Percentiles rank a stretch among this genome's conserved stretches.
Conservation (phyloP, 2,888 invertebrate species). For the Caenorhabditis uteleia region DNA sequence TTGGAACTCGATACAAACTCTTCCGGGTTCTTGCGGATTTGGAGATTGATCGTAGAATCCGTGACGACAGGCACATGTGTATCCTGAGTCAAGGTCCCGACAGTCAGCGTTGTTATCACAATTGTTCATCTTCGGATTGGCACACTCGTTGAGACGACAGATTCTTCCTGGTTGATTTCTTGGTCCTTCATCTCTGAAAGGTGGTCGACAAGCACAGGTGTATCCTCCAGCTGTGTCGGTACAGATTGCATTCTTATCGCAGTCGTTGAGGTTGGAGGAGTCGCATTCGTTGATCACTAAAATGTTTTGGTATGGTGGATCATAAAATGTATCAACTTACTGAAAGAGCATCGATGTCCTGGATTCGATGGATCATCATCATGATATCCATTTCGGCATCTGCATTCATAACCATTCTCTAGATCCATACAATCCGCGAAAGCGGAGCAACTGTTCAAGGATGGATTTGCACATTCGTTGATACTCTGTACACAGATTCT, state of each 20-base stretch:
- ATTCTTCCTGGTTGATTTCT: constrained; percentile 56
- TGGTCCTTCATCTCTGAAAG: constrained; percentile 61
- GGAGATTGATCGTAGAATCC: constrained; percentile 66
- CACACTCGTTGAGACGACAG: constrained; percentile 66
- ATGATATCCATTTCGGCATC: constrained; percentile 62
- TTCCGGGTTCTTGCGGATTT: constrained; percentile 59
- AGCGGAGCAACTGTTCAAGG: constrained; percentile 66
- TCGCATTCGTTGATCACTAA: constrained; percentile 68
- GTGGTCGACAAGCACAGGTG: constrained; percentile 58
- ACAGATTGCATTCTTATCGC: constrained; percentile 65
- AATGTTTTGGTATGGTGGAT: too few relatives aligned
- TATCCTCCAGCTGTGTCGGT: constrained; percentile 66
- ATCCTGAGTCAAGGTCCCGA: constrained; percentile 62
- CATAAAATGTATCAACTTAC: constrained; percentile 34
- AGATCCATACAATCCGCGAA: constrained; percentile 68
- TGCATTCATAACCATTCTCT: constrained; percentile 64
- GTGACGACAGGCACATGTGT: constrained; percentile 57
- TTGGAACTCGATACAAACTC: constrained; percentile 61
- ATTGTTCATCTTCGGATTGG: constrained; percentile 54
- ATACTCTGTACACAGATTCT: constrained; percentile 54
- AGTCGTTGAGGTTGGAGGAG: constrained; percentile 68
- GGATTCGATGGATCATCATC: constrained; percentile 65
- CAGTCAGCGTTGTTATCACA: constrained; percentile 65
- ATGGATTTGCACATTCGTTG: constrained; percentile 65
- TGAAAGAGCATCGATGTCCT: constrained; percentile 65